These are phyloP conservation scores for Mirounga angustirostris DNA, from an alignment of 2,113 vertebrate species.

Conservation along the genomic window DNA sequence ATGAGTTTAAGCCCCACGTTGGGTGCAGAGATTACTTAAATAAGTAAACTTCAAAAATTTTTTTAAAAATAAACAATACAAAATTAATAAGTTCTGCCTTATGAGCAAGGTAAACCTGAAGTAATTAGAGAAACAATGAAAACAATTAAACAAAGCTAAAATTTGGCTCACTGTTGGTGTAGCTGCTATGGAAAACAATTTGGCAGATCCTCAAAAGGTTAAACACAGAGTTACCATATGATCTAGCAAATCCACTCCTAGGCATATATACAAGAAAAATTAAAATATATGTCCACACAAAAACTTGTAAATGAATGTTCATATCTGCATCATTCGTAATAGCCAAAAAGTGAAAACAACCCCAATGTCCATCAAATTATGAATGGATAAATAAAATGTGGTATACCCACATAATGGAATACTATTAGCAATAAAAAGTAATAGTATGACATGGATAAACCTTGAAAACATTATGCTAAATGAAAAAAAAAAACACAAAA, in stretches of 20 bases:
- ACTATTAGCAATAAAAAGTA: background rate
- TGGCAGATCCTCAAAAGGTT: background rate
- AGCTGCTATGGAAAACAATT: background rate
- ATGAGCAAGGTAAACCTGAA: background rate
- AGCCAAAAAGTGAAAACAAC: background rate
- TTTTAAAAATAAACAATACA: background rate
- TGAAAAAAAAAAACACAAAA: background rate
- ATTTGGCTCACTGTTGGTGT: background rate
- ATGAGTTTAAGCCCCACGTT: background rate
- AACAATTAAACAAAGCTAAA: background rate
- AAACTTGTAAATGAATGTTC: background rate
- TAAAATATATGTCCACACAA: background rate
- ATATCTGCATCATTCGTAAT: background rate
- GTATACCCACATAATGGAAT: background rate
- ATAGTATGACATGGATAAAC: background rate
- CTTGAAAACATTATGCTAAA: background rate
- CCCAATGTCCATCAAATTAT: background rate
- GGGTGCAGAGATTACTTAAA: background rate
- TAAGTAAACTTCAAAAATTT: background rate
- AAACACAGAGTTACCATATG: background rate
- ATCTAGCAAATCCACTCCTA: background rate
- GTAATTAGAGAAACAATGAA: background rate
- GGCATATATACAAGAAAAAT: background rate
- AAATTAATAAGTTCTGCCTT: slow-evolving; percentile 4
- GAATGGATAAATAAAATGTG: background rate